A percentile compares a stretch with the other conserved stretches of the same genome.
phyloP scores from a whole-genome alignment of 2,113 vertebrate genomes.

The Crotalus horridus region DNA sequence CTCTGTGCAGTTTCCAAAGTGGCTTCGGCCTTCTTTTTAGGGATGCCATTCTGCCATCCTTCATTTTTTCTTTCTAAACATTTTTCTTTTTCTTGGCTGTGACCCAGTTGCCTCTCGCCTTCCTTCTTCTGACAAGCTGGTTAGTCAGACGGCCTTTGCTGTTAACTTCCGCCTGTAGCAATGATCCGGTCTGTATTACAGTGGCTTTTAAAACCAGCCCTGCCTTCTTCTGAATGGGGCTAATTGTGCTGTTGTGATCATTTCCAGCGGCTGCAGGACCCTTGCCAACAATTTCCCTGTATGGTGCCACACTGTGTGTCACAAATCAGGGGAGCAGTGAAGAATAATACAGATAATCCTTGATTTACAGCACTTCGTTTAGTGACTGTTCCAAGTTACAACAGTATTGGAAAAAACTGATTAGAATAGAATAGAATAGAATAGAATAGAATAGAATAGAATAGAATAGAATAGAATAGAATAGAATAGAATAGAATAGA shows the following conservation, averaged over 20 bases:
- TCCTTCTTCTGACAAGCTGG: conserved; percentile 54
- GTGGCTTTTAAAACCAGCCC: conserved; percentile 73
- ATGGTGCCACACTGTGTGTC: conserved; percentile 78
- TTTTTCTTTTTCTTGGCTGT: conserved; percentile 37
- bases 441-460: too few relatives aligned
- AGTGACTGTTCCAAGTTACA: too few relatives aligned
- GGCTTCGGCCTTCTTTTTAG: conserved; percentile 12
- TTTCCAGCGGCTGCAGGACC: conserved; percentile 90
- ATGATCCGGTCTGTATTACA: conserved; percentile 76
- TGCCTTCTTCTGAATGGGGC: conserved; percentile 90
- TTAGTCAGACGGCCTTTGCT: conserved; percentile 53
- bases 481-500: too few relatives aligned
- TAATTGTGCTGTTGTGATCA: conserved; percentile 94
- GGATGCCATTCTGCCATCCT: conserved; percentile 52
- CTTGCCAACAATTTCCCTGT: conserved; percentile 86
- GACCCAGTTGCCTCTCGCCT: conserved; percentile 44
- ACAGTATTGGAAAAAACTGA: too few relatives aligned
- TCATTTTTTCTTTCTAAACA: conserved; percentile 41
- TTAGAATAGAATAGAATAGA: too few relatives aligned
- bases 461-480: too few relatives aligned
- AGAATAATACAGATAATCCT: conserved; percentile 72
- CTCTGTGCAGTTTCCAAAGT: conserved; percentile 10
- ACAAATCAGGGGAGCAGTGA: conserved; percentile 83
- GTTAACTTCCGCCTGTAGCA: conserved; percentile 61
- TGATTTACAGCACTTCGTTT: too few relatives aligned